A percentile compares a stretch with the other conserved stretches of the same genome.
phyloP scores from a whole-genome alignment of 2,888 invertebrate genomes.

The Ectemnius continuus region DNA sequence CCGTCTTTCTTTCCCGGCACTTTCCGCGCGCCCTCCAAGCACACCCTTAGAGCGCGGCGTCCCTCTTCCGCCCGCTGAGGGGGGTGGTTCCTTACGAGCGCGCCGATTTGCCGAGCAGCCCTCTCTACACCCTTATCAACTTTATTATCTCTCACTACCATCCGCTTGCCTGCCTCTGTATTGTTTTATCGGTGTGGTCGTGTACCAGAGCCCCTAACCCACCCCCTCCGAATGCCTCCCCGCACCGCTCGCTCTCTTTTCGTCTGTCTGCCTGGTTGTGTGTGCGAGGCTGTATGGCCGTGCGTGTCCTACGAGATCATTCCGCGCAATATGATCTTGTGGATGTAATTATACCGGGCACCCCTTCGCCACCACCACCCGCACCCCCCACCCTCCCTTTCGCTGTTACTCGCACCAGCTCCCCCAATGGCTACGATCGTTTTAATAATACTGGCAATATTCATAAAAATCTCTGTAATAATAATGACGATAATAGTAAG shows the following conservation, averaged over 20 bases:
- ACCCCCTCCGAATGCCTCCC: background rate
- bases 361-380: background rate
- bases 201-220: conserved; percentile 11
- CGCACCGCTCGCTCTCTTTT: background rate
- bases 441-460: conserved; percentile 34
- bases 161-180: conserved; percentile 9
- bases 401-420: conserved; percentile 28
- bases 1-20: conserved; percentile 36
- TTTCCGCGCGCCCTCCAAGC: conserved; percentile 42
- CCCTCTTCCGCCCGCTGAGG: conserved; percentile 4
- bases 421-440: conserved; percentile 34
- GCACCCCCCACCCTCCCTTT: too few species aligned
- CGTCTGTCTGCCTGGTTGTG: background rate
- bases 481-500: conserved; percentile 41
- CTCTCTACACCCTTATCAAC: conserved; percentile 77
- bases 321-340: conserved; percentile 68
- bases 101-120: conserved; percentile 55
- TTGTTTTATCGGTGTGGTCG: conserved; percentile 29
- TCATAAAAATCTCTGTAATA: conserved; percentile 42
- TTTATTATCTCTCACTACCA: conserved; percentile 75
- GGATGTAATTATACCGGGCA: conserved; percentile 59
- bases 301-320: conserved; percentile 65
- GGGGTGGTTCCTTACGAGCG: background rate
- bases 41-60: background rate
- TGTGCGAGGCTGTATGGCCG: conserved; percentile 13